Base-by-base conservation (phyloP, 2,797 vertebrate species). In the Squalus acanthias region DNA sequence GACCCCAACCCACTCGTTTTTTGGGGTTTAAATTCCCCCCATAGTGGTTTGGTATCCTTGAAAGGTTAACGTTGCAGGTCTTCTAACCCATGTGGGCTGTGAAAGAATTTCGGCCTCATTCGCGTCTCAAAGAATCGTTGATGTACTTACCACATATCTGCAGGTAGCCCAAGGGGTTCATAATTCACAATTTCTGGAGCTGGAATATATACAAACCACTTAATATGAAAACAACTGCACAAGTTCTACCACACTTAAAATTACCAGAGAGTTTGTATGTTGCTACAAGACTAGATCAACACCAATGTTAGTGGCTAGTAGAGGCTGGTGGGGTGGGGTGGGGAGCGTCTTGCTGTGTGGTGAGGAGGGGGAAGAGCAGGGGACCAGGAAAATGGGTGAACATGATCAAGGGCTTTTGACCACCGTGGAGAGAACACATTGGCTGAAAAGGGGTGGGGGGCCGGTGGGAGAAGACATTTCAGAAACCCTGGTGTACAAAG, bases 151-250 rank as follows among this genome's bases (percentile, higher is more conserved):
- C 99, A 99, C 99, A 99, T 99, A 97, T 99, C 99, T 72, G 99
- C 99, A 97, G 99, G 98, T 97, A 99, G 98, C 96, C 99, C 99
- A 96, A 99, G 98, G 0, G 97, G 98, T 97, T 99, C 99, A 96
- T 99, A 99, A 98, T 99, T 99, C 96, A 99, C 98, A 96, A 99
- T 99, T 98, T 99, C 99, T 96, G 99, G 99, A 98, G 99, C 99
- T 99, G 98, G 97, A 99, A 99, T 97, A 63, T 39, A 74, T 22
- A 60, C 46, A 87, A 33, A 92, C 29, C 15, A 57, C 9, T 29
- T n/a, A 60, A 92, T 92, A 22, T 92, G 89, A 65, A 65, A 39
- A 17, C 7, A 33, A 5, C 15, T 82, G 0, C 85, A 91, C 5
- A 60, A 89, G 63, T 92, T 65, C 1, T 39, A 92, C 17, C 60